These are phyloP conservation scores for Apotomis betuletana DNA, from an alignment of 2,888 invertebrate genomes.

Conservation along the genomic window DNA sequence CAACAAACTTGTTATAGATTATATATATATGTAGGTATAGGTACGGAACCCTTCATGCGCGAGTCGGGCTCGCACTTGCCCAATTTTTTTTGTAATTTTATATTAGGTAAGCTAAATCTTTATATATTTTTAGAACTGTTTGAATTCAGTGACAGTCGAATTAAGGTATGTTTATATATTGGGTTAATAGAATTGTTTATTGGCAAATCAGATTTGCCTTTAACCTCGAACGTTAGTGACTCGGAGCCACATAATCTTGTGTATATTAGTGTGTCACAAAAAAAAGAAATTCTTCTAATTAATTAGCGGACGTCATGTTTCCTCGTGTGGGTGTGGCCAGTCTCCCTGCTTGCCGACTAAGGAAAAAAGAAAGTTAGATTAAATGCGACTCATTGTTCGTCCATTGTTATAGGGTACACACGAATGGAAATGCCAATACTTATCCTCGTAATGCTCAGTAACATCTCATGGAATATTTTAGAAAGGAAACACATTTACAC, in stretches of 20 bases:
- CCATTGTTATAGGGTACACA: slow-evolving; percentile 58
- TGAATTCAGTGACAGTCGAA: no score
- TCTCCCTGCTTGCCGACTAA: slow-evolving; percentile 68
- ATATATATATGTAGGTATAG: no score
- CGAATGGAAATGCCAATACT: slow-evolving; percentile 51
- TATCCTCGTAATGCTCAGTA: background rate
- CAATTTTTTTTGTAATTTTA: no score
- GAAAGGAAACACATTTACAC: no score
- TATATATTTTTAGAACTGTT: no score
- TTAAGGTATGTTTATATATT: no score
- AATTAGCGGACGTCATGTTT: slow-evolving; percentile 72
- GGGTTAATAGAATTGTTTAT: no score
- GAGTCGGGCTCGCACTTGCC: no score
- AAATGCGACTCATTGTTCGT: slow-evolving; percentile 69
- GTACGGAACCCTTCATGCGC: no score
- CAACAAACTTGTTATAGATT: no score
- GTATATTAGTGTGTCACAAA: slow-evolving; percentile 59
- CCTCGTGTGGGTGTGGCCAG: slow-evolving; percentile 69
- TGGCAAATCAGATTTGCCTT: no score
- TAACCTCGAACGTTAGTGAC: background rate
- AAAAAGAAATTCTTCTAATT: slow-evolving; percentile 71
- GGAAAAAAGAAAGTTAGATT: slow-evolving; percentile 77
- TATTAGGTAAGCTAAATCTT: no score
- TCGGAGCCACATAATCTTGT: slow-evolving; percentile 42
- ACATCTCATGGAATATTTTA: background rate